phyloP scores from a whole-genome alignment of 2,113 vertebrate species.

The Vulpes vulpes region DNA sequence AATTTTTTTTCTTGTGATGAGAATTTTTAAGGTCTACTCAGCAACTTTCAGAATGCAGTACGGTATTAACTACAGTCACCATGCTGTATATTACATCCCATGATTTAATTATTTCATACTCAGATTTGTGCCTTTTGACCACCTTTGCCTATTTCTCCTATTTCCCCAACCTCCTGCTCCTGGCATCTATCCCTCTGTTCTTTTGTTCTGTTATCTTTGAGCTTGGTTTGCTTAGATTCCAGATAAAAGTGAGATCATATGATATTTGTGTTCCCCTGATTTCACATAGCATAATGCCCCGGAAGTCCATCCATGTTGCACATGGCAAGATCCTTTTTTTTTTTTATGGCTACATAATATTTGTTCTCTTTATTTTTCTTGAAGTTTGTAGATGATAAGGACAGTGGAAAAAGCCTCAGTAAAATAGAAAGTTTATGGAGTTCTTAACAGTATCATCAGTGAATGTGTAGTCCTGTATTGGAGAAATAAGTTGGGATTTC shows the following conservation, averaged over 20 bases:
- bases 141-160: not conserved
- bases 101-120: not conserved
- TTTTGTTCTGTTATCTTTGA: not conserved
- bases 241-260: not conserved
- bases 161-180: not conserved
- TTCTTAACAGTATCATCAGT: not conserved
- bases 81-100: not conserved
- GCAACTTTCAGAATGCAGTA: not conserved
- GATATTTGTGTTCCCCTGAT: not conserved
- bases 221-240: not conserved
- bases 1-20: not conserved
- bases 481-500: constrained; percentile 11
- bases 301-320: not conserved
- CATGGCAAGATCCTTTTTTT: not conserved
- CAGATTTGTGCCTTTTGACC: not conserved
- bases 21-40: not conserved
- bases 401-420: not conserved
- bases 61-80: not conserved
- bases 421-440: not conserved
- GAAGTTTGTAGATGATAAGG: not conserved
- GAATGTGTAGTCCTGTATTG: not conserved
- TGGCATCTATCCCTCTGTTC: not conserved
- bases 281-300: not conserved
- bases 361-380: not conserved
- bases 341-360: not conserved